Evolutionary conservation across 2,888 invertebrate genomes (phyloP), one percentile per base, ranked within the genome.

Genomic region (Tenthredo livida): DNA sequence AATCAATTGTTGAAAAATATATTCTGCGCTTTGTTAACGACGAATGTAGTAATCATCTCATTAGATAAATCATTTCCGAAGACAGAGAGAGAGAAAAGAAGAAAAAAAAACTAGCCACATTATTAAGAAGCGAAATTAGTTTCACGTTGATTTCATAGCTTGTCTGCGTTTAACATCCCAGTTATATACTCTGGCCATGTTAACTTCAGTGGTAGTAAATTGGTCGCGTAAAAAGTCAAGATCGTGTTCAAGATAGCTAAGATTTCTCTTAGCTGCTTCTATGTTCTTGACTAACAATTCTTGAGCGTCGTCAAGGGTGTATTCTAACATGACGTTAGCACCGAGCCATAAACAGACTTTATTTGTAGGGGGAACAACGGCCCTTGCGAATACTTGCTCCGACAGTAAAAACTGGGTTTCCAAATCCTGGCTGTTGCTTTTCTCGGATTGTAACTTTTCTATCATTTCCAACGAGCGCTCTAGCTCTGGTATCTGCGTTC

Each of bases 101-200:
- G 1, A 21, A 9, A 61, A 61, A n/a, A 10, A 61, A 21, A 37
- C 0, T 0, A 37, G 7, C 21, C n/a, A 58, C 4, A 25, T 25
- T 25, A 1, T 12, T 12, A 0, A 61, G 1, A 25, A 61, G 2
- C 61, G 3, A 12, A 25, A 12, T 10, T 50, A 58, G 47, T 85
- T 84, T 88, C 87, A 87, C 84, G 90, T 89, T 37, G 94, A 94
- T 91, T 96, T 96, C 65, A 96, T 96, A 61, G 97, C 96, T 93
- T 98, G 97, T 88, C 98, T 96, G 91, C 96, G 96, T 93, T 98
- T 99, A 3, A 99, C 98, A 94, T 99, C 98, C 99, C 99, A 99
- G 94, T 99, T 99, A 93, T 98, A 99, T 37, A 99, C 98, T 92
- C 99, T 95, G 47, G 99, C 99, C 98, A 99, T 99, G 93, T 99